Base-by-base conservation (phyloP, 2,113 vertebrate species). In the Carassius carassius region DNA sequence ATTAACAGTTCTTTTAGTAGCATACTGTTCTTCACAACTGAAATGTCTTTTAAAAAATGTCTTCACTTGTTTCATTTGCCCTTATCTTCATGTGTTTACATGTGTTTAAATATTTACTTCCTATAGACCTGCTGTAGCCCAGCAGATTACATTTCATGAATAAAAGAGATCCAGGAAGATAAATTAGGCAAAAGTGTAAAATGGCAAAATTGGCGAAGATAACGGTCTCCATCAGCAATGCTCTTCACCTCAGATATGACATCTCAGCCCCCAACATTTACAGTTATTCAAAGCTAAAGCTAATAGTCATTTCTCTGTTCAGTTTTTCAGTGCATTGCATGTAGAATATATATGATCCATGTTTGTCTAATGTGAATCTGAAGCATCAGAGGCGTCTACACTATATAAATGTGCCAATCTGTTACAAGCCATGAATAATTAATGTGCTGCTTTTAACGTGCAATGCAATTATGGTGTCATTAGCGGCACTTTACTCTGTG, bases 351-450 rank as follows among this genome's bases (percentile, higher is more conserved):
- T 54, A 41, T 23, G 76, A 62, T n/a, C 35, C 17, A n/a, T 60
- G 32, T 65, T 63, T 21, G 37, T 83, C 62, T 29, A n/a, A 29
- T 62, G 25, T 41, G 74, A 14, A 83, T 78, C 41, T 44, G 37
- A 19, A 60, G 25, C 13, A 21, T 8, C 25, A n/a, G 69, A 62
- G 10, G 69, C 23, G 2, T 58, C 73, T 47, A 41, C 37, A 41
- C 7, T 82, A 32, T n/a, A 58, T n/a, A 69, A 76, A 21, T 16
- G 11, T 78, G 54, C 23, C 32, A 65, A 74, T 78, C 81, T 77
- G 62, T 54, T 65, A 79, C 41, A 70, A 35, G 11, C 17, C 17
- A 74, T 74, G 67, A 86, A 87, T 84, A 81, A 84, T 87, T 58
- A 73, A 80, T 80, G 62, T 4, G 69, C 2, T 63, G 29, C 44